These are phyloP conservation scores for Porites lobata DNA, from an alignment of 92 coral and sea anemone species.

Conservation along the genomic window DNA sequence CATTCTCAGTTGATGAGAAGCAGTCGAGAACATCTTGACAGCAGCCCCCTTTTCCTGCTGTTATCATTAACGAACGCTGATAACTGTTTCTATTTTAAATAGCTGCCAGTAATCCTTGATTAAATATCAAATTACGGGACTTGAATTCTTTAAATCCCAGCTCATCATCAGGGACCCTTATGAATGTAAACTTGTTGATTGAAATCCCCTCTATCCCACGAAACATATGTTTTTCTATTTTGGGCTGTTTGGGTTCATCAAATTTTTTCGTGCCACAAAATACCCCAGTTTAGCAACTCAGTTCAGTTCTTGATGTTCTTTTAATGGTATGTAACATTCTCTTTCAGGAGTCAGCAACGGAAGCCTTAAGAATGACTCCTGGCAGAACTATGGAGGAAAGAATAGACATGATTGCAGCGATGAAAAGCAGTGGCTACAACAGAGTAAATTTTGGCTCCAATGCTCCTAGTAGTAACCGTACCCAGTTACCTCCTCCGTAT, in stretches of 20 bases:
- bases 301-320: not conserved
- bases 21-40: constrained; percentile 2
- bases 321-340: not conserved
- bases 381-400: constrained; percentile 84
- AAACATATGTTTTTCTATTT: constrained; percentile 18
- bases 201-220: not conserved
- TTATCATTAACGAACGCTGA: constrained; percentile 13
- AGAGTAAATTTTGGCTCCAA: constrained; percentile 49
- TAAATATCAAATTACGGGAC: constrained; percentile 36
- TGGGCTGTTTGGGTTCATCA: not conserved
- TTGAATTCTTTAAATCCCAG: constrained; percentile 41
- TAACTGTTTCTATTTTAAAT: constrained; percentile 33
- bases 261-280: not conserved
- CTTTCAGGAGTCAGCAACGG: constrained; percentile 72
- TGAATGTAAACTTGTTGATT: constrained; percentile 39
- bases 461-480: constrained; percentile 45
- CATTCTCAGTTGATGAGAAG: not conserved
- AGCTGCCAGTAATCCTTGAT: constrained; percentile 13
- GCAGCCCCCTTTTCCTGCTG: not conserved
- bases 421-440: constrained; percentile 45
- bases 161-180: not conserved
- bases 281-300: not conserved
- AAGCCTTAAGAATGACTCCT: constrained; percentile 77
- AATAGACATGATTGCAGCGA: constrained; percentile 63
- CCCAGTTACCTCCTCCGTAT: constrained; percentile 86